phyloP scores from a whole-genome alignment of 2,113 vertebrate species.

The Scomber japonicus region DNA sequence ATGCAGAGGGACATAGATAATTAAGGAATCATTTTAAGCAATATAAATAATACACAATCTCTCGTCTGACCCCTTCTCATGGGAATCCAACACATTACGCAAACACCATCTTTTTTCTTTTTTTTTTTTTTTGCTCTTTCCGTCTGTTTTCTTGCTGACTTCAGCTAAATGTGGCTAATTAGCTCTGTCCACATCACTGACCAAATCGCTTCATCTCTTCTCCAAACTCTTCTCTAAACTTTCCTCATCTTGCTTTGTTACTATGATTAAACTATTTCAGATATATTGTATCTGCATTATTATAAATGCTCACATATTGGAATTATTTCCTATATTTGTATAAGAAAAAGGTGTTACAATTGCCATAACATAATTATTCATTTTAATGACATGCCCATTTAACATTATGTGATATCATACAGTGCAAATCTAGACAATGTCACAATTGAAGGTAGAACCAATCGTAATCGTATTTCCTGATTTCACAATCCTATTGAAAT shows the following conservation, averaged over 20 bases:
- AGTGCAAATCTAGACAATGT: background rate
- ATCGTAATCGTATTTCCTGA: background rate
- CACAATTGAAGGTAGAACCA: background rate
- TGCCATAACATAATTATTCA: background rate
- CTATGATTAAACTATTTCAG: slow-evolving; percentile 9
- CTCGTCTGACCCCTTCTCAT: slow-evolving; percentile 22
- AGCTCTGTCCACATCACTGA: slow-evolving; percentile 56
- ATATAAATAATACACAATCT: slow-evolving; percentile 41
- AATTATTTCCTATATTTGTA: background rate
- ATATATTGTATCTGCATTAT: slow-evolving; percentile 4
- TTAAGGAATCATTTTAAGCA: slow-evolving; percentile 32
- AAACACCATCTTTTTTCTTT: slow-evolving; percentile 22
- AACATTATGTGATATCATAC: background rate
- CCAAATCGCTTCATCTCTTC: slow-evolving; percentile 46
- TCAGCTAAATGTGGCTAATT: slow-evolving; percentile 66
- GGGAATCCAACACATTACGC: slow-evolving; percentile 44
- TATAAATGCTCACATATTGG: background rate
- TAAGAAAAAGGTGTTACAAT: background rate
- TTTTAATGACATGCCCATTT: background rate
- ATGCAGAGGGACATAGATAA: slow-evolving; percentile 7
- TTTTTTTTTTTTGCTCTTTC: slow-evolving; percentile 30
- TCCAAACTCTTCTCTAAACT: slow-evolving; percentile 23
- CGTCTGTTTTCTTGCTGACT: slow-evolving; percentile 63
- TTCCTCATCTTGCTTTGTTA: slow-evolving; percentile 8
- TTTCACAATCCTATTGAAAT: background rate